Conservation (phyloP, 2,797 vertebrate species). For the Darevskia nairensis region DNA sequence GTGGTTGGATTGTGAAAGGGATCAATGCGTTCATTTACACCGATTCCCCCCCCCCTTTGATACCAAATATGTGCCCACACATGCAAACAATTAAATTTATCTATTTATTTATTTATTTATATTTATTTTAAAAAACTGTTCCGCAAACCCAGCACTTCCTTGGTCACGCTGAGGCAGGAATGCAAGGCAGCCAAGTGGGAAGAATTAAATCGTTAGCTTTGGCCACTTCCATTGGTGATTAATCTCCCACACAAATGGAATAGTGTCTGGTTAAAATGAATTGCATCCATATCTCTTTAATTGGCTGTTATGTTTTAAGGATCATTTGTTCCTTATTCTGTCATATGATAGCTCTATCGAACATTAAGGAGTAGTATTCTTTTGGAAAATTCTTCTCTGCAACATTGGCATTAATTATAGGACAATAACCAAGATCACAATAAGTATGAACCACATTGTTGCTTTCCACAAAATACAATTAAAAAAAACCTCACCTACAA, state of each 20-base stretch:
- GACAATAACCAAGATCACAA: background rate
- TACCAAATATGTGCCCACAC: constrained; percentile 72
- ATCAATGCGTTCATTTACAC: constrained; percentile 80
- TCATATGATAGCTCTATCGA: background rate
- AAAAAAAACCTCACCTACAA: constrained; percentile 10
- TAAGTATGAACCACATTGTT: constrained; percentile 8
- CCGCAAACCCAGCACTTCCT: constrained; percentile 60
- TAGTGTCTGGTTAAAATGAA: constrained; percentile 48
- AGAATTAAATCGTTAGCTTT: constrained; percentile 61
- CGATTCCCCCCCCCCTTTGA: constrained; percentile 60
- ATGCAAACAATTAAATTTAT: constrained; percentile 72
- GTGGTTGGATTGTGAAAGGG: constrained; percentile 73
- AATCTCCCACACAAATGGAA: constrained; percentile 51
- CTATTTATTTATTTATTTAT: too few relatives aligned
- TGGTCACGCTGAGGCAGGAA: constrained; percentile 53
- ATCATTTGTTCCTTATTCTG: background rate
- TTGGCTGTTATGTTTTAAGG: background rate
- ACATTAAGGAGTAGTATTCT: background rate
- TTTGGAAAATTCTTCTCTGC: background rate
- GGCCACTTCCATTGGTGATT: constrained; percentile 21
- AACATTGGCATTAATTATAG: background rate
- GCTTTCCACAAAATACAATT: background rate
- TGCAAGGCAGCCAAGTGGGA: constrained; percentile 48
- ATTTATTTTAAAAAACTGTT: constrained; percentile 50
- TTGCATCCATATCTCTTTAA: constrained; percentile 25